Evolutionary conservation across 1,140 invertebrate genomes (phyloP).

Genomic region (Pogonus chalceus): DNA sequence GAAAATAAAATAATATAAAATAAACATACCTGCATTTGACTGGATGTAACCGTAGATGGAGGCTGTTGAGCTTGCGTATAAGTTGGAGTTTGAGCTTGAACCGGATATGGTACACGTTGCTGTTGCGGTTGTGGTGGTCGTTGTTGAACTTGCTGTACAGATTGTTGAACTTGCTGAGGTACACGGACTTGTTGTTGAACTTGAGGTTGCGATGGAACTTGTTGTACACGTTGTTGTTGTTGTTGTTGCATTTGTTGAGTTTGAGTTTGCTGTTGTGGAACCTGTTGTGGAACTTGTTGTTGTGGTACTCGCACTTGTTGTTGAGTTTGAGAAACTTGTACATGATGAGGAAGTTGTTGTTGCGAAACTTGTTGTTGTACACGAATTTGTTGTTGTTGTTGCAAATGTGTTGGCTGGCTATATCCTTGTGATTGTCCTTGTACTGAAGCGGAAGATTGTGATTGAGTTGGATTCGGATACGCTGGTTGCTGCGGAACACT

Average conservation of each 20-base stretch:
- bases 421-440: neutral
- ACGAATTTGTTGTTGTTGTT: conserved; percentile 15
- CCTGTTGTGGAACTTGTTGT: neutral
- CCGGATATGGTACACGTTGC: too few relatives aligned
- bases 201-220: neutral
- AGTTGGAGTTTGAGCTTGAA: too few relatives aligned
- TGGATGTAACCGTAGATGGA: too few relatives aligned
- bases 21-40: too few relatives aligned
- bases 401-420: conserved; percentile 13
- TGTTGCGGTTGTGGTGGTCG: neutral
- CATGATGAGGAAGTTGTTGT: neutral
- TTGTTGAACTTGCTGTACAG: neutral
- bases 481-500: neutral
- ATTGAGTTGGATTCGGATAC: neutral
- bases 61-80: too few relatives aligned
- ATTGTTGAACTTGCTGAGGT: neutral
- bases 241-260: conserved; percentile 3
- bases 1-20: too few relatives aligned
- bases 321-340: conserved; percentile 11
- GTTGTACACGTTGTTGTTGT: neutral
- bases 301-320: conserved; percentile 8
- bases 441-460: neutral
- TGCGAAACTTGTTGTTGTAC: neutral
- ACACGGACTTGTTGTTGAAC: neutral
- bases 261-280: neutral